Conservation (phyloP, 2,113 vertebrate genomes). For the Myocastor coypus region DNA sequence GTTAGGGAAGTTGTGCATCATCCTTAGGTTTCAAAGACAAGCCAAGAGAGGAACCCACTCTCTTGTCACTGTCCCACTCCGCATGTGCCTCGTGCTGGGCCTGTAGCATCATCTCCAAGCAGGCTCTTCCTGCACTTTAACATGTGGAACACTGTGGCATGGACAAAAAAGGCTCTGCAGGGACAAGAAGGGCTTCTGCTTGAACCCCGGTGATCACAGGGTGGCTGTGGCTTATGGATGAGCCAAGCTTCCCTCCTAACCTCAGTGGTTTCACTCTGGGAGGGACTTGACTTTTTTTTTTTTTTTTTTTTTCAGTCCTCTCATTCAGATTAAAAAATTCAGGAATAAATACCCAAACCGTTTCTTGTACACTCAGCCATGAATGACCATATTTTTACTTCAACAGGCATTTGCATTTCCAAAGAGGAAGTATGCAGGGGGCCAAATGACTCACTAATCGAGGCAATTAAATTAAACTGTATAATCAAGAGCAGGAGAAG, state of each 20-base stretch:
- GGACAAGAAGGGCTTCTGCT: neutral
- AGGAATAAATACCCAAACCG: neutral
- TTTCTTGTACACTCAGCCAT: neutral
- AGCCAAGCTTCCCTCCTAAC: accelerated
- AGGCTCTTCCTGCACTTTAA: neutral
- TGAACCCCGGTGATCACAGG: neutral
- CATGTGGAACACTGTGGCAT: accelerated
- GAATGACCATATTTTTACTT: neutral
- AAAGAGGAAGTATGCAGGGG: neutral
- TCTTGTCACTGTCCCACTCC: neutral
- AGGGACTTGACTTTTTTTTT: neutral
- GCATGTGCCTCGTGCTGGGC: accelerated
- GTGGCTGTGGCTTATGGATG: neutral
- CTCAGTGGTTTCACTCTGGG: neutral
- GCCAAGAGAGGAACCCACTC: accelerated
- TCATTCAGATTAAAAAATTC: neutral
- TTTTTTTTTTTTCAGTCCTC: neutral
- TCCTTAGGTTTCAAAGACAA: neutral
- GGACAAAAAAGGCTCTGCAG: neutral
- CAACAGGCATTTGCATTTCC: constrained; percentile 7
- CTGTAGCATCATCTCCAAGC: neutral
- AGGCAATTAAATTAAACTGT: neutral
- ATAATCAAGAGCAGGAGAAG: neutral
- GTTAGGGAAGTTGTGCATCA: neutral
- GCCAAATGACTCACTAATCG: neutral